phyloP scores from a whole-genome alignment of 2,797 vertebrate species.

The Sus cebifrons region DNA sequence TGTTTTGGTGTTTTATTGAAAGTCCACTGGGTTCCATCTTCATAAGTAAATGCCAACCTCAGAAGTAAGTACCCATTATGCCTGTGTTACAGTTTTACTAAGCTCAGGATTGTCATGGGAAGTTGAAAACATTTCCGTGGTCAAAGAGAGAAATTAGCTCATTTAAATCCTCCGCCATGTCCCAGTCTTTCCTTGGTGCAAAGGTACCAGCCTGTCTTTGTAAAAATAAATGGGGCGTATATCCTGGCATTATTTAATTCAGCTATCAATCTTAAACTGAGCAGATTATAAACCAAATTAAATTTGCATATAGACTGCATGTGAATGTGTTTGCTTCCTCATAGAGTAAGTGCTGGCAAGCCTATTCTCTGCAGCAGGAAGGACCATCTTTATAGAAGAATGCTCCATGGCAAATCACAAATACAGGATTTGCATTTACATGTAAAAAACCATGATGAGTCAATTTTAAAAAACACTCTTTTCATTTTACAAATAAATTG shows the following conservation, averaged over 20 bases:
- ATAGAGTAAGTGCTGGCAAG: neutral
- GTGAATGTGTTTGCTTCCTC: neutral
- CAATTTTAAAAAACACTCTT: constrained; percentile 22
- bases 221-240: constrained; percentile 1
- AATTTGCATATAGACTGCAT: neutral
- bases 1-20: constrained; percentile 9
- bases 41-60: constrained; percentile 21
- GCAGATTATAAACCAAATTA: constrained; percentile 14
- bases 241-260: constrained; percentile 31
- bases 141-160: constrained; percentile 32
- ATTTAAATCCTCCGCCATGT: neutral
- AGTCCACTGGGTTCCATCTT: neutral
- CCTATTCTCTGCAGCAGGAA: neutral
- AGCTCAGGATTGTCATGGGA: neutral
- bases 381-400: neutral
- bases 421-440: constrained; percentile 20
- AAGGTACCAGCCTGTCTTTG: constrained; percentile 31
- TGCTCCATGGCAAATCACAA: neutral
- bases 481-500: constrained; percentile 65
- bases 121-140: constrained; percentile 38
- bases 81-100: neutral
- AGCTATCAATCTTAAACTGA: constrained; percentile 61
- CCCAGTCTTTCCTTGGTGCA: neutral
- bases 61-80: constrained; percentile 10
- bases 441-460: neutral